Conservation (phyloP, 1,140 invertebrate species). For the Stegodyphus mimosarum region DNA sequence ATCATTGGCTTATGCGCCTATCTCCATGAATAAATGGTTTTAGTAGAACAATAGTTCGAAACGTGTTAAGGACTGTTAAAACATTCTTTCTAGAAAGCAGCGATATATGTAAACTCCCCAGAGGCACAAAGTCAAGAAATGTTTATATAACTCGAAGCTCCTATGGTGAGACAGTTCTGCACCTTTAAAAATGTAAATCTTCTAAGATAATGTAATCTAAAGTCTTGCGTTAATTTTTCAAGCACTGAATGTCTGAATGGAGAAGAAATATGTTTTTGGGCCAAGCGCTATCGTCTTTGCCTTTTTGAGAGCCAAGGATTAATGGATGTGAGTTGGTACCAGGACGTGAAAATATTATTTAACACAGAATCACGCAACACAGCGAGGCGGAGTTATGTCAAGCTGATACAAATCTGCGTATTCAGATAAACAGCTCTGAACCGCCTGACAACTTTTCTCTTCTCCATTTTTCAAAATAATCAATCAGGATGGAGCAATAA, state of each 20-base stretch:
- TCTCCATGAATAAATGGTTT: too few species aligned
- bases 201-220: constrained; percentile 29
- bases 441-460: constrained; percentile 44
- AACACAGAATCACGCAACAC: constrained; percentile 4
- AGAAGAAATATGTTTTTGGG: constrained; percentile 56
- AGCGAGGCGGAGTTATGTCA: constrained; percentile 35
- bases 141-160: too few species aligned
- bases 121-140: too few species aligned
- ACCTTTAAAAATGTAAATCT: not conserved
- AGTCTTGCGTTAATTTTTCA: constrained; percentile 33
- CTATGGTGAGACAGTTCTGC: too few species aligned
- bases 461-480: constrained; percentile 58
- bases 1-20: too few species aligned
- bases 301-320: constrained; percentile 41
- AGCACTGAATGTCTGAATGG: constrained; percentile 23
- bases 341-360: constrained; percentile 42
- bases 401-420: constrained; percentile 50
- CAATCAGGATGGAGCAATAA: constrained; percentile 56
- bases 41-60: too few species aligned
- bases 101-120: too few species aligned
- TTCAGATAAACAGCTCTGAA: constrained; percentile 46
- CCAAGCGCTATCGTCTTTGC: constrained; percentile 28
- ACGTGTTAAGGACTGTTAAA: too few species aligned
- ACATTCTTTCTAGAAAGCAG: too few species aligned
- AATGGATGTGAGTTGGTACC: constrained; percentile 7